Conservation (phyloP, 2,888 invertebrate genomes). For the Leucoma salicis region DNA sequence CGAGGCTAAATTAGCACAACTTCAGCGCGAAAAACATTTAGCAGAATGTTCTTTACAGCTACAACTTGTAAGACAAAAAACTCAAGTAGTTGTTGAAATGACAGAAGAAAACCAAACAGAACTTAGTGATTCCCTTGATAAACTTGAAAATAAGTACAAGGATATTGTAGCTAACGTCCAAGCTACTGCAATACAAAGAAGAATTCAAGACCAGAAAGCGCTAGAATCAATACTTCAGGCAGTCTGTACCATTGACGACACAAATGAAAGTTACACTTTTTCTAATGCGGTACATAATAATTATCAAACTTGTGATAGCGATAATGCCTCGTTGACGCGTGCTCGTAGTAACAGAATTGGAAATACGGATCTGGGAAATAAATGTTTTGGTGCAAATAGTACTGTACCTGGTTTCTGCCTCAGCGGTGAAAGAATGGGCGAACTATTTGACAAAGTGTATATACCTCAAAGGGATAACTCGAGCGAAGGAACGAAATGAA, state of each 20-base stretch:
- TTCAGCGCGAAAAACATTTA: constrained; percentile 66
- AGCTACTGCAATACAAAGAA: constrained; percentile 66
- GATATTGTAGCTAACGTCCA: constrained; percentile 70
- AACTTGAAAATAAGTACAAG: constrained; percentile 69
- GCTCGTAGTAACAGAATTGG: constrained; percentile 48
- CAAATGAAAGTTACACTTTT: constrained; percentile 40
- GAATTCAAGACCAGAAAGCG: constrained; percentile 66
- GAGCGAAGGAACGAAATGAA: constrained; percentile 40
- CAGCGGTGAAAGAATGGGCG: constrained; percentile 58
- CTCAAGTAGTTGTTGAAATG: constrained; percentile 59
- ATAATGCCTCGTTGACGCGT: constrained; percentile 40
- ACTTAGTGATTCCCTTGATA: constrained; percentile 53
- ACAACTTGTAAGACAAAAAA: constrained; percentile 61
- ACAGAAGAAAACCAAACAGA: constrained; percentile 61
- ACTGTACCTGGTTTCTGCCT: constrained; percentile 54
- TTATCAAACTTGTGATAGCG: constrained; percentile 47
- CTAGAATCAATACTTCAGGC: constrained; percentile 64
- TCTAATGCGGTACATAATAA: constrained; percentile 42
- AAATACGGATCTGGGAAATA: constrained; percentile 44
- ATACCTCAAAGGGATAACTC: constrained; percentile 65
- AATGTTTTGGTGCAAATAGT: constrained; percentile 52
- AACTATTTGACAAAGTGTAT: constrained; percentile 64
- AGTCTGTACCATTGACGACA: constrained; percentile 43
- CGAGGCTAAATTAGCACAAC: constrained; percentile 56
- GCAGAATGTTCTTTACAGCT: constrained; percentile 64